Base-by-base conservation (phyloP, 1,140 invertebrate genomes). In the Homarus americanus region DNA sequence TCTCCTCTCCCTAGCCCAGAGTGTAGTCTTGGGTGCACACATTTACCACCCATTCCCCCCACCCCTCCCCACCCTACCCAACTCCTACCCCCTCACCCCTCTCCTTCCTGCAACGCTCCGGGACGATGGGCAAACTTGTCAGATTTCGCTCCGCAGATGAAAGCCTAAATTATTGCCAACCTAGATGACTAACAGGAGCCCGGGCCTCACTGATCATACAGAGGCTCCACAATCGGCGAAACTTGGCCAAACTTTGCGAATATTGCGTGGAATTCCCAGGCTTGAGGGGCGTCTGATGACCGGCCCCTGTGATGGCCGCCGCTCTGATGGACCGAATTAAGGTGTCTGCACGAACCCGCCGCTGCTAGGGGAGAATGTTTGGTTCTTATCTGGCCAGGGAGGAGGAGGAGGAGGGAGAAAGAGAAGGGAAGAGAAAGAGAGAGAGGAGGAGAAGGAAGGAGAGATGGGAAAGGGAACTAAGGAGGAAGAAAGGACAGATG, bases 121-220 rank as follows among this genome's bases (percentile, higher is more conserved):
- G n/a, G n/a, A n/a, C 17, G 80, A 82, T 63, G 80, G 58, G 28
- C 34, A 82, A 82, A 82, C 80, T 82, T 82, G 80, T 12, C 34
- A 82, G 80, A 82, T 82, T 82, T n/a, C 5, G 80, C 32, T 40
- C 80, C 80, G 80, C 49, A 66, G 80, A 82, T 82, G 80, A 82
- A 82, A 82, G 80, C 80, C 36, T 82, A 82, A 82, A 82, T 82
- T 82, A 82, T 82, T 82, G 80, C 58, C 28, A 82, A 34, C 80
- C 41, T 82, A 63, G 80, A 82, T 82, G 80, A 82, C 80, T 63
- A 82, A 66, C 76, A 79, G 49, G n/a, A 69, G 9, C 63, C 63
- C 63, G 40, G 76, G 40, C 24, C 34, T 53, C 53, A 15, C 80
- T 82, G 80, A 82, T 82, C 80, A 82, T 82, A 82, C 80, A 82